A percentile compares a stretch with the other conserved stretches of the same genome.
Evolutionary conservation across 2,888 invertebrate genomes (phyloP).

Genomic region (Drosophila pseudotalamancana): DNA sequence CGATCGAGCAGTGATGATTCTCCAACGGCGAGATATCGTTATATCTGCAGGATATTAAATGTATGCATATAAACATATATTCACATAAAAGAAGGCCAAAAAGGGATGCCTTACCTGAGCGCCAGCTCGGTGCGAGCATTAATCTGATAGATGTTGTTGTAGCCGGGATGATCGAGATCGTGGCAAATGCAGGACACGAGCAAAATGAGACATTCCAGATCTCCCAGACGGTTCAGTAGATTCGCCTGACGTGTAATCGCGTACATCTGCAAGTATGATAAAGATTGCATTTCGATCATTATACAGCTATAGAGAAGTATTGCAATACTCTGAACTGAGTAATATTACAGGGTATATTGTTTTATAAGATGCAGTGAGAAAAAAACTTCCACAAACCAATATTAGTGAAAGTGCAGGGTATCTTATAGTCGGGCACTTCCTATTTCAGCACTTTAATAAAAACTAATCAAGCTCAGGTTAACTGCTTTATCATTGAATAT

Average conservation of each 20-base stretch:
- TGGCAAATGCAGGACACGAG: slow-evolving; percentile 92
- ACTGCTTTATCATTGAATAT: too few relatives aligned
- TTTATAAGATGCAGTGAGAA: too few relatives aligned
- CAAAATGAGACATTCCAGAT: slow-evolving; percentile 90
- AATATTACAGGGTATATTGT: too few relatives aligned
- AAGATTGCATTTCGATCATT: too few relatives aligned
- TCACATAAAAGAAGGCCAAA: background rate
- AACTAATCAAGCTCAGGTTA: too few relatives aligned
- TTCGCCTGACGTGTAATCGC: slow-evolving; percentile 91
- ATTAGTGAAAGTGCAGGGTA: too few relatives aligned
- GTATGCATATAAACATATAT: background rate
- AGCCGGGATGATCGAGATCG: slow-evolving; percentile 91
- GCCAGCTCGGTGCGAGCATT: slow-evolving; percentile 93
- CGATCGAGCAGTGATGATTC: slow-evolving; percentile 94
- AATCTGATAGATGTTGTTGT: slow-evolving; percentile 92
- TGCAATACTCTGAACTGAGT: too few relatives aligned
- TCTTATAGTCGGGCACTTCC: too few relatives aligned
- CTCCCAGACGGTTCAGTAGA: slow-evolving; percentile 88
- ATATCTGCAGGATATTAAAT: slow-evolving; percentile 85
- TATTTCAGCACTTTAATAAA: too few relatives aligned
- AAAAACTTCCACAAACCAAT: too few relatives aligned
- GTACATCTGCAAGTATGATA: slow-evolving; percentile 91
- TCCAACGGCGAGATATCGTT: slow-evolving; percentile 94
- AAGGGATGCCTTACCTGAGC: slow-evolving; percentile 85
- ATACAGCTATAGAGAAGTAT: too few relatives aligned